phyloP scores from a whole-genome alignment of 2,113 vertebrate genomes.

The Sylvia atricapilla region DNA sequence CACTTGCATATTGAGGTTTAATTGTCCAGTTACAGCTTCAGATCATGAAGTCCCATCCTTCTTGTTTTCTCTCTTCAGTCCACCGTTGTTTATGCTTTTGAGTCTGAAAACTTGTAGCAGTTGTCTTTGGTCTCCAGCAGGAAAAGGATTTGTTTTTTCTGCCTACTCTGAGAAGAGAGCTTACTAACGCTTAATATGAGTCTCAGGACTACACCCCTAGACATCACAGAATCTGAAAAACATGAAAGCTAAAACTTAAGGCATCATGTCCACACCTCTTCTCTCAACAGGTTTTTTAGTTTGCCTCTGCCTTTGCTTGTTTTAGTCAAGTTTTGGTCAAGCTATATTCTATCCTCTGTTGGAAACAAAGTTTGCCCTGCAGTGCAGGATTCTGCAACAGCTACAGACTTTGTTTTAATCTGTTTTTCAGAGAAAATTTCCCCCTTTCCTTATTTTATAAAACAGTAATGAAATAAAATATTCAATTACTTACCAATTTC shows the following conservation, averaged over 20 bases:
- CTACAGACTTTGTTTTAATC: neutral
- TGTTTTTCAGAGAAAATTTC: neutral
- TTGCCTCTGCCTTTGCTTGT: neutral
- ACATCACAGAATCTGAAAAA: neutral
- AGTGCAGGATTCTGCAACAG: neutral
- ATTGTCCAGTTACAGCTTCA: neutral
- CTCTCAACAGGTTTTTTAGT: neutral
- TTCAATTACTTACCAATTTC: slow-evolving; percentile 1
- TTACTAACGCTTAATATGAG: neutral
- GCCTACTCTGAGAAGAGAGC: neutral
- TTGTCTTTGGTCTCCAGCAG: neutral
- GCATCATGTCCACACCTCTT: neutral
- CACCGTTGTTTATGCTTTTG: neutral
- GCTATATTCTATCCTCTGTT: neutral
- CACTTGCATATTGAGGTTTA: neutral
- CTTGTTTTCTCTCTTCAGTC: neutral
- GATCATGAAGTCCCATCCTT: neutral
- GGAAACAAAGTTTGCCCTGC: neutral
- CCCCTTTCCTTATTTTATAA: neutral
- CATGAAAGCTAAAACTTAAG: neutral
- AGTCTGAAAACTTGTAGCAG: neutral
- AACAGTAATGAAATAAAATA: neutral
- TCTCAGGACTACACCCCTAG: neutral
- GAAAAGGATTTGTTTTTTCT: neutral
- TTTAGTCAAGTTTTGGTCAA: neutral